These are phyloP conservation scores for Lepus americanus DNA, from an alignment of 2,113 vertebrate genomes.

Conservation along the genomic window DNA sequence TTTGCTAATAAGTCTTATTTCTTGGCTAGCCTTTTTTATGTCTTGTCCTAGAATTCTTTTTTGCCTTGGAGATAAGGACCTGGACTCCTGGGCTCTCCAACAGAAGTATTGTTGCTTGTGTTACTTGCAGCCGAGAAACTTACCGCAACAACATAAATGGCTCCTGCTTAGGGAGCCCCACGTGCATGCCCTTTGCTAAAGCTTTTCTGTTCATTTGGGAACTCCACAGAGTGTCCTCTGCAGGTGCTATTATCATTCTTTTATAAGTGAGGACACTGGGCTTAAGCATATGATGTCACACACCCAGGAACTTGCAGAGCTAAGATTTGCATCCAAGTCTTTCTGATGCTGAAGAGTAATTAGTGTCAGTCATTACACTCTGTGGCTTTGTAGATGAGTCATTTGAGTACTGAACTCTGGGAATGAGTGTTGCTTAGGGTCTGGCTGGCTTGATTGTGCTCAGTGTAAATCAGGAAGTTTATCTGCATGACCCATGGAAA, in stretches of 20 bases:
- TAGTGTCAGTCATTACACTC: neutral
- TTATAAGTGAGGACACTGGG: neutral
- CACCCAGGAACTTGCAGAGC: neutral
- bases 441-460: neutral
- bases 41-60: too few relatives aligned
- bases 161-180: neutral
- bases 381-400: too few relatives aligned
- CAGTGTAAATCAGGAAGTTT: neutral
- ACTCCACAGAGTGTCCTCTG: neutral
- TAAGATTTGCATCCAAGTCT: neutral
- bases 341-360: neutral
- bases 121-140: constrained; percentile 9
- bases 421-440: neutral
- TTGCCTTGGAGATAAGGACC: too few relatives aligned
- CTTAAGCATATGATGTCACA: neutral
- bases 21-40: too few relatives aligned
- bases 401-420: neutral
- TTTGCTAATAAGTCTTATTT: too few relatives aligned
- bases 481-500: neutral
- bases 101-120: neutral
- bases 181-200: neutral
- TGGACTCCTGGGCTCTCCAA: too few relatives aligned
- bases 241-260: neutral
- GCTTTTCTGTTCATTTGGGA: neutral
- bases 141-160: neutral